Evolutionary conservation across 2,113 vertebrate species (phyloP), one percentile per base, ranked within the genome.

Genomic region (Nannobrachium achirus): DNA sequence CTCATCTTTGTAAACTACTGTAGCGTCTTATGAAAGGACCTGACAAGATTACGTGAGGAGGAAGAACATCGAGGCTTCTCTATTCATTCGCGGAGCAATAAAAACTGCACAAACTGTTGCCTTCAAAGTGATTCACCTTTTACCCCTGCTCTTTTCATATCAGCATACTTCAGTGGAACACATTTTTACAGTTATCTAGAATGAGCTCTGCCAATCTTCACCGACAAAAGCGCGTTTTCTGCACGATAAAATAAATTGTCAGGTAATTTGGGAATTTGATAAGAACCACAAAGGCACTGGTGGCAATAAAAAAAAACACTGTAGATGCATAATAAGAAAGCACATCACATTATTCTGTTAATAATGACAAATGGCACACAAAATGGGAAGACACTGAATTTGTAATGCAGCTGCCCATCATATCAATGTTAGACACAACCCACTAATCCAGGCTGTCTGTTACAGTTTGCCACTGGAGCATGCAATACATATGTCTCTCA

Each of bases 401-500:
- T 60, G 11, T 8, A 10, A 50, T 19, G 42, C 13, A 33, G 18
- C 15, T 38, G 48, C 18, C 58, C 56, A 50, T 61, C 45, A 41
- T 18, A 38, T 14, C 38, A 50, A 65, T 10, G 61, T 52, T 15
- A 39, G 18, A 19, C 15, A n/a, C 20, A 16, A 38, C 45, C 13
- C 56, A 8, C 18, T 44, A 53, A 44, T 69, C 48, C 55, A 14
- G 59, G 49, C 58, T 40, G 48, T 44, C 58, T 65, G 49, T 38
- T 57, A 25, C 49, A 40, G 42, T 60, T 42, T 55, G 63, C 53
- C 52, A 63, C 39, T 56, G 56, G 42, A 66, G 66, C 6, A 33
- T 59, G 69, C 63, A 42, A 49, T 63, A 44, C 56, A 50, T 16
- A 58, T 56, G 65, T 50, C 49, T 64, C 51, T 41, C 33, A 62